These are phyloP conservation scores for Malurus splendens DNA, from an alignment of 2,797 vertebrate genomes.

Conservation along the genomic window DNA sequence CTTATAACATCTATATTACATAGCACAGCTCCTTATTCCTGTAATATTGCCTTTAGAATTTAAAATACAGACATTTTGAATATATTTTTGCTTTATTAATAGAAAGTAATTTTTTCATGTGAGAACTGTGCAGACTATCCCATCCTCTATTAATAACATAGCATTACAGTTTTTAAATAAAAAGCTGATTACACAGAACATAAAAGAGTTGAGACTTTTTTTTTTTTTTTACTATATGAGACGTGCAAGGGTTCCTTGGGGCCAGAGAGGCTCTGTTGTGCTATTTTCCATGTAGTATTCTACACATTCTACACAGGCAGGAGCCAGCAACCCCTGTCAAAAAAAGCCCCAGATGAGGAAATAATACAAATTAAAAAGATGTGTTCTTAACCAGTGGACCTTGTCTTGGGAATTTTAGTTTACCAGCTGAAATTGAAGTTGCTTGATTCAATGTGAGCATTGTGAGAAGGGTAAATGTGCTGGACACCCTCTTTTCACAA, in stretches of 20 bases:
- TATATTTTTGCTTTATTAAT: neutral
- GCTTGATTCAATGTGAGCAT: rapidly evolving
- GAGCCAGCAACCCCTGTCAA: neutral
- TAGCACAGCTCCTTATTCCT: neutral
- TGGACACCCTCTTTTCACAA: neutral
- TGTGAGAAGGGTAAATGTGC: neutral
- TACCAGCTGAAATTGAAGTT: neutral
- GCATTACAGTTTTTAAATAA: neutral
- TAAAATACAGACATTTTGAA: neutral
- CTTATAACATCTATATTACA: rapidly evolving
- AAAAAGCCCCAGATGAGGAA: neutral
- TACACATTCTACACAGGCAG: neutral
- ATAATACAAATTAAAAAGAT: neutral
- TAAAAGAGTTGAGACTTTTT: neutral
- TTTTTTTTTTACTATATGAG: neutral
- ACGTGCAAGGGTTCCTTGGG: neutral
- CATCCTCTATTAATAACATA: neutral
- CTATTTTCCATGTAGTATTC: neutral
- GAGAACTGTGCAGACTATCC: neutral
- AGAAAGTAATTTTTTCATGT: neutral
- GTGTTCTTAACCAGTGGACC: neutral
- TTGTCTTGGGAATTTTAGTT: neutral
- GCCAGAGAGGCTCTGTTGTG: neutral
- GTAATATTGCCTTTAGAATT: neutral
- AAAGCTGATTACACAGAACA: neutral